Conservation (phyloP, 1,140 invertebrate genomes). For the Tetragnatha versicolor region DNA sequence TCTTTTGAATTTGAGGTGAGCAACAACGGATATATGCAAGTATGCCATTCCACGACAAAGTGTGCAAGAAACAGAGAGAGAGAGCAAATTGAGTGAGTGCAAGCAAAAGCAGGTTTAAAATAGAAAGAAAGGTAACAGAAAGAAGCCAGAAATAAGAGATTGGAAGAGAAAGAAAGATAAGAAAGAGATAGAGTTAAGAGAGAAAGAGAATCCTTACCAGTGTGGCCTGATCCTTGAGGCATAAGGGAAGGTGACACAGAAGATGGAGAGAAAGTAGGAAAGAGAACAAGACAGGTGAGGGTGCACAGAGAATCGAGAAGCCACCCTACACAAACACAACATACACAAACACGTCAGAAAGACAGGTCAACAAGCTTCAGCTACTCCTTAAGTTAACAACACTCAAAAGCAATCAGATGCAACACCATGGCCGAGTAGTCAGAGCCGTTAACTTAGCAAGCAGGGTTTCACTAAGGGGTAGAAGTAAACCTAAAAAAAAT, state of each 20-base stretch:
- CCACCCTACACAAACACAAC: constrained; percentile 52
- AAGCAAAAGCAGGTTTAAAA: constrained; percentile 44
- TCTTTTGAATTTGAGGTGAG: too few species aligned
- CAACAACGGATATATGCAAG: too few species aligned
- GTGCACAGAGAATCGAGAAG: constrained; percentile 55
- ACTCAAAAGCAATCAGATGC: too few species aligned
- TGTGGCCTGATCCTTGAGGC: constrained; percentile 46
- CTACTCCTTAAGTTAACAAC: too few species aligned
- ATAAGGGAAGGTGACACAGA: constrained; percentile 54
- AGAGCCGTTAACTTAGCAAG: too few species aligned
- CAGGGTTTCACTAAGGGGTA: too few species aligned
- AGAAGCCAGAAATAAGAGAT: constrained; percentile 6
- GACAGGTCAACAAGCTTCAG: constrained; percentile 33
- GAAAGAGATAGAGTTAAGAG: constrained; percentile 24
- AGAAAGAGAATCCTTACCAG: constrained; percentile 50
- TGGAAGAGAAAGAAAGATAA: constrained; percentile 33
- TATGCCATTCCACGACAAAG: too few species aligned
- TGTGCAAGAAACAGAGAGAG: too few species aligned
- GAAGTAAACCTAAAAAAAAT: too few species aligned
- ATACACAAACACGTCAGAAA: constrained; percentile 50
- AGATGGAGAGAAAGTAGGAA: constrained; percentile 55
- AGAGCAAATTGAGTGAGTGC: too few species aligned
- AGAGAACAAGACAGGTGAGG: constrained; percentile 55
- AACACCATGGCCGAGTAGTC: too few species aligned
- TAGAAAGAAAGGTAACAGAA: constrained; percentile 28